Evolutionary conservation across 1,140 invertebrate genomes (phyloP), one percentile per base, ranked within the genome.

Genomic region (Aphelenchoides fujianensis): DNA sequence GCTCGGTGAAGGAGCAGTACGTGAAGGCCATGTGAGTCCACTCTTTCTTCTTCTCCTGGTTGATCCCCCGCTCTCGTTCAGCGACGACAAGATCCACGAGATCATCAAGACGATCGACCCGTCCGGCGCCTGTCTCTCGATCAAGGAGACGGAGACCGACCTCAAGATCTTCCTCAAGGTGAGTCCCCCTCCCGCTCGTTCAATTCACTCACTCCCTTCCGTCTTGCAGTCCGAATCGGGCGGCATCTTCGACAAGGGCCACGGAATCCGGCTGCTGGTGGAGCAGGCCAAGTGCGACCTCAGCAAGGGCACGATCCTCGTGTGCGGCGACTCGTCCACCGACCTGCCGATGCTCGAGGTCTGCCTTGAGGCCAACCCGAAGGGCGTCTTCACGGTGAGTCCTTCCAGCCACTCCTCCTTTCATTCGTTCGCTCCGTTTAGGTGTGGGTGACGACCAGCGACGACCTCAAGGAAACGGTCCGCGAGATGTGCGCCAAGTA

Each of bases 351-450:
- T 83, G 83, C 61, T 83, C 27, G 71, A 74, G 53, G 79, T 72
- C 27, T 83, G 81, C 55, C 63, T 83, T 31, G 67, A 72, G 9
- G 54, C 48, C 9, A 78, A 78, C 71, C 74, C 76, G 2, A 52
- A 68, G 19, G 76, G 77, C 37, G 83, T 84, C 3, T 84, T 74
- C 69, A 83, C 82, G 12, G 81, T 83, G 23, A 83, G 83, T 83
- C 3, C 57, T 70, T 28, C 37, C 74, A 27, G 75, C 73, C 55
- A 48, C 23, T 48, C 12, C 23, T 48, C 23, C 23, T 12, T 48
- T 48, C 12, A 48, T 23, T 48, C 41, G 41, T 16, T 48, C 23
- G 41, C 16, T 66, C 23, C 36, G 30, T 30, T 5, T 64, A 9
- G 27, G 1, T 30, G 12, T 64, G 1, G 62, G 30, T 69, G 32